Evolutionary conservation across 2,888 invertebrate genomes (phyloP).

Genomic region (Rugalucina vietnamica): DNA sequence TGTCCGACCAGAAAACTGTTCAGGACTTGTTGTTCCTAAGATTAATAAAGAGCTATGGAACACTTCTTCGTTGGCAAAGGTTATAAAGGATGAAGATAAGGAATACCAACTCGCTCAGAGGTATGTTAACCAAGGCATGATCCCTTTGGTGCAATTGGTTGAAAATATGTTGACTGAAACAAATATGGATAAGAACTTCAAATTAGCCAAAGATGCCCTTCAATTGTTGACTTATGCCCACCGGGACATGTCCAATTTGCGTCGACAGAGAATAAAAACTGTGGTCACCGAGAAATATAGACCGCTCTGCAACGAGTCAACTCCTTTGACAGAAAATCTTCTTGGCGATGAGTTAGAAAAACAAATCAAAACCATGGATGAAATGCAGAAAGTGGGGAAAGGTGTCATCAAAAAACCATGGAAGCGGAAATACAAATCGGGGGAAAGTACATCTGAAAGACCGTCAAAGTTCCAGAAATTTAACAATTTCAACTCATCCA

Average conservation of each 20-base stretch:
- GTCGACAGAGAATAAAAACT: conserved; percentile 11
- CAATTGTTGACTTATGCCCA: conserved; percentile 25
- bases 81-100: neutral
- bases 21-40: neutral
- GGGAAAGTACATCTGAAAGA: neutral
- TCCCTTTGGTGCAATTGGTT: conserved; percentile 11
- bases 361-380: conserved; percentile 5
- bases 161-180: neutral
- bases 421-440: neutral
- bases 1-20: conserved; percentile 5
- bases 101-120: neutral
- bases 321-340: neutral
- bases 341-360: conserved; percentile 6
- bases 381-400: neutral
- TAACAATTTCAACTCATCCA: neutral
- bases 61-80: neutral
- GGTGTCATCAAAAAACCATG: neutral
- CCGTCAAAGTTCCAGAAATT: neutral
- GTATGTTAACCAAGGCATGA: neutral
- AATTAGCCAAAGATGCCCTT: conserved; percentile 2
- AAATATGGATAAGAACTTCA: neutral
- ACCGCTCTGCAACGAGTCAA: neutral
- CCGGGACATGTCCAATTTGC: conserved; percentile 1
- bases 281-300: neutral
- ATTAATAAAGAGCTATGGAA: conserved; percentile 15